Evolutionary conservation across 2,113 vertebrate species (phyloP).

Genomic region (Microtus pennsylvanicus): DNA sequence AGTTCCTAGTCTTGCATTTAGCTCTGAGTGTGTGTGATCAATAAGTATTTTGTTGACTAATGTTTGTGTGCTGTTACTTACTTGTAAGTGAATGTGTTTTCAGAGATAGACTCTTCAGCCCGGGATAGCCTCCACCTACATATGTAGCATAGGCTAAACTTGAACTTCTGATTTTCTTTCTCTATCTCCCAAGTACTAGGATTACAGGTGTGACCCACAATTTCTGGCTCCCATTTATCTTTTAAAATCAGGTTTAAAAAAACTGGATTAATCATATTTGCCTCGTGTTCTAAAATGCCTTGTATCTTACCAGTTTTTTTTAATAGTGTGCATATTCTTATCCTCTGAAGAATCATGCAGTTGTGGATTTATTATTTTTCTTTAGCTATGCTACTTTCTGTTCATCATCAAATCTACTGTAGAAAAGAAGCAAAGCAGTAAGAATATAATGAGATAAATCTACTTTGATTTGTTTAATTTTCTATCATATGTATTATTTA

Average conservation of each 20-base stretch:
- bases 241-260: background rate
- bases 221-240: background rate
- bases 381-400: background rate
- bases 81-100: background rate
- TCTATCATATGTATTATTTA: background rate
- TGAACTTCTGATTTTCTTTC: background rate
- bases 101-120: background rate
- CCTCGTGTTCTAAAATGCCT: background rate
- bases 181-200: too few relatives aligned
- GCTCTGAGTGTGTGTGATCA: background rate
- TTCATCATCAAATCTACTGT: background rate
- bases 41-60: background rate
- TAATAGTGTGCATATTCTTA: background rate
- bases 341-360: background rate
- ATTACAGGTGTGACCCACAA: too few relatives aligned
- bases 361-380: background rate
- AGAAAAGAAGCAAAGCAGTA: background rate
- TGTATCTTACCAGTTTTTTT: background rate
- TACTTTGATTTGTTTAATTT: slow-evolving; percentile 23
- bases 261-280: background rate
- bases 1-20: background rate
- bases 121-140: background rate
- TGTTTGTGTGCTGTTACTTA: background rate
- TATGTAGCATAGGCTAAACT: background rate
- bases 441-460: background rate